phyloP scores from a whole-genome alignment of 2,113 vertebrate species.

The Hucho hucho region DNA sequence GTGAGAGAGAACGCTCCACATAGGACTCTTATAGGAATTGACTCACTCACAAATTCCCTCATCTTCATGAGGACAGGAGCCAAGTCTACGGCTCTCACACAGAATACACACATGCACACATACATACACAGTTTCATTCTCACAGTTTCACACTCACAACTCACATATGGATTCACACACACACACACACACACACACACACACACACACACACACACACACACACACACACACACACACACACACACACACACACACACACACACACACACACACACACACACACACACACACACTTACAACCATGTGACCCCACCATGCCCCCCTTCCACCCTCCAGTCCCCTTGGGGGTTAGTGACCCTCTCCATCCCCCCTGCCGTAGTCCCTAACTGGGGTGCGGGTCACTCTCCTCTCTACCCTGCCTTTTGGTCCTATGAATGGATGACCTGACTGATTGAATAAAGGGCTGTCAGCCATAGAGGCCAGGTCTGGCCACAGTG shows the following conservation, averaged over 20 bases:
- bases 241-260: conserved; percentile 2
- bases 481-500: conserved; percentile 10
- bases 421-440: conserved; percentile 27
- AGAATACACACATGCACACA: background rate
- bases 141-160: background rate
- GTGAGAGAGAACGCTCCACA: conserved; percentile 7
- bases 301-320: background rate
- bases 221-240: background rate
- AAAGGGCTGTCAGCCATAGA: conserved; percentile 39
- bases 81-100: background rate
- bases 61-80: conserved; percentile 10
- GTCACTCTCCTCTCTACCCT: background rate
- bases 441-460: conserved; percentile 47
- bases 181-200: background rate
- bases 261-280: background rate
- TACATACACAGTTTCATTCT: conserved; percentile 17
- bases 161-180: background rate
- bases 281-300: background rate
- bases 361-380: conserved; percentile 13
- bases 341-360: conserved; percentile 22
- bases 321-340: background rate
- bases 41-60: conserved; percentile 10
- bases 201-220: background rate
- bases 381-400: conserved; percentile 36
- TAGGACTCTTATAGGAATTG: conserved; percentile 31